phyloP scores from a whole-genome alignment of 2,113 vertebrate genomes.

The Paraplagusia blochii region DNA sequence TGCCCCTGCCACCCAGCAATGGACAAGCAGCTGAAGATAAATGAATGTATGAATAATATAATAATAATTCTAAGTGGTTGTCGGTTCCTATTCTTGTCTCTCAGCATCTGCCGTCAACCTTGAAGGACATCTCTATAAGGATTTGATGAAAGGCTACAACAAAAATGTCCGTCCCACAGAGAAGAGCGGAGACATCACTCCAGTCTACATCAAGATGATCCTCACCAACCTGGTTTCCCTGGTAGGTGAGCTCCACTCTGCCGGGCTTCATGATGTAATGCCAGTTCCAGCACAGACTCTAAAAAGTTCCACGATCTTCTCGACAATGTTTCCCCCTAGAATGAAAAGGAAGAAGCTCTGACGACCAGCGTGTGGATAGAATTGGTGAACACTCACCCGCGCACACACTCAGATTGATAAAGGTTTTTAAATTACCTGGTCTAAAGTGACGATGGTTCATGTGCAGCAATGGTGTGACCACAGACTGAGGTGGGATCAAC shows the following conservation, averaged over 20 bases:
- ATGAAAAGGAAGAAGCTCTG: slow-evolving; percentile 89
- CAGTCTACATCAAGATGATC: slow-evolving; percentile 89
- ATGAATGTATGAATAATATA: too few species aligned
- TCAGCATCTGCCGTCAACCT: slow-evolving; percentile 78
- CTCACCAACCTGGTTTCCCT: slow-evolving; percentile 96
- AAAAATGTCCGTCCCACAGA: slow-evolving; percentile 80
- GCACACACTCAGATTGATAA: not conserved
- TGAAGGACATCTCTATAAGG: slow-evolving; percentile 83
- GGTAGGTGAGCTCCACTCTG: slow-evolving; percentile 68
- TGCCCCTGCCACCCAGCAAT: too few species aligned
- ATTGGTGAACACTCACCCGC: slow-evolving; percentile 80
- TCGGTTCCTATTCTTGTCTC: not conserved
- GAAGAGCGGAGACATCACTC: slow-evolving; percentile 74
- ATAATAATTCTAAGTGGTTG: too few species aligned
- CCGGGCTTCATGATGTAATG: slow-evolving; percentile 37
- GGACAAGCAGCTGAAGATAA: too few species aligned
- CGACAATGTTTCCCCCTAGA: slow-evolving; percentile 71
- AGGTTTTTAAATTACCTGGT: not conserved
- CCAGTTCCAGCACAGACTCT: not conserved
- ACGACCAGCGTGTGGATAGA: slow-evolving; percentile 95
- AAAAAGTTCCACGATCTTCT: not conserved
- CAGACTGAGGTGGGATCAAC: slow-evolving; percentile 84
- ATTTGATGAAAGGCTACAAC: slow-evolving; percentile 87
- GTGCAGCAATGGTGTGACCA: slow-evolving; percentile 89
- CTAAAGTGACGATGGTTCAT: not conserved